phyloP scores from a whole-genome alignment of 2,113 vertebrate species.

The Podarcis muralis region DNA sequence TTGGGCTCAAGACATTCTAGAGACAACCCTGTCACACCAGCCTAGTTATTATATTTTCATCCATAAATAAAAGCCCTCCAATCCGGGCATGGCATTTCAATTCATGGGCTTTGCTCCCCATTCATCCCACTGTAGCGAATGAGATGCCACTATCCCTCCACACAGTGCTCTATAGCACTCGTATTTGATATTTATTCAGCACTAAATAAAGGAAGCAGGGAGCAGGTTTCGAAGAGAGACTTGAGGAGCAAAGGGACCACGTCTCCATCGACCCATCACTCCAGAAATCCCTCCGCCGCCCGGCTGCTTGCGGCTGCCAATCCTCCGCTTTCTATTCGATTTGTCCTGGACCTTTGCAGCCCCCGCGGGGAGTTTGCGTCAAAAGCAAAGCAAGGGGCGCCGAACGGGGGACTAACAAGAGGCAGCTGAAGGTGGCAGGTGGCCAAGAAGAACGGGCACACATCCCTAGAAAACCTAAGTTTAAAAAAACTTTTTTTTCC shows the following conservation, averaged over 20 bases:
- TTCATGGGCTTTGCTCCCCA: not conserved
- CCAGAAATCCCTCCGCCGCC: not conserved
- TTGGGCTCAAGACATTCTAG: not conserved
- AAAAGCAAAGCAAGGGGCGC: no score
- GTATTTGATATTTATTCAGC: not conserved
- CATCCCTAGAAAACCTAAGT: no score
- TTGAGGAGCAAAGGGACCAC: not conserved
- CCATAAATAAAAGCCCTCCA: not conserved
- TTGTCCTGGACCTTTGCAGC: not conserved
- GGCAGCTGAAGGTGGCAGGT: not conserved
- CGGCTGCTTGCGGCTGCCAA: not conserved
- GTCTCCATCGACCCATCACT: not conserved
- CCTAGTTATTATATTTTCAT: not conserved
- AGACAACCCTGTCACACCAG: no score
- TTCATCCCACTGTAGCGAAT: not conserved
- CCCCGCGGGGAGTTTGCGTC: no score
- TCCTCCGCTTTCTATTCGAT: no score
- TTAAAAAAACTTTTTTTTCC: not conserved
- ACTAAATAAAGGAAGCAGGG: not conserved
- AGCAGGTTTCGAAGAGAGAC: not conserved
- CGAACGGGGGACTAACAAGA: not conserved
- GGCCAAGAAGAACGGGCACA: not conserved
- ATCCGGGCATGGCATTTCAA: not conserved
- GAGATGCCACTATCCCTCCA: not conserved
- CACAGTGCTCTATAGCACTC: not conserved